Evolutionary conservation across 2,888 invertebrate species (phyloP), one percentile per base, ranked within the genome.

Genomic region (Orthosia cruda): DNA sequence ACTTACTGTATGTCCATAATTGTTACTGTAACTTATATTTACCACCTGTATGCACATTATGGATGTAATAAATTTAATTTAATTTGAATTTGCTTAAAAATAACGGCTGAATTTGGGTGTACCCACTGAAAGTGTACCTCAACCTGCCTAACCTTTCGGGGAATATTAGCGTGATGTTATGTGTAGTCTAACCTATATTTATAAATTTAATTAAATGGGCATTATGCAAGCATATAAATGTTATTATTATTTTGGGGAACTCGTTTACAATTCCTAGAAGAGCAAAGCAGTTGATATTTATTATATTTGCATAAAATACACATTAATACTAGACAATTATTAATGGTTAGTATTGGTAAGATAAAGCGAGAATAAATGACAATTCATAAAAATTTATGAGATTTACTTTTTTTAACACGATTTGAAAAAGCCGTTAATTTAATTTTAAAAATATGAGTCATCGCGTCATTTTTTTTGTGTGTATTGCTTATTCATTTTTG

Each of bases 401-500:
- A 40, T 40, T 23, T n/a, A 54, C 49, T n/a, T 12, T 62, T 3
- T 18, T 52, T 15, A 54, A 20, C 59, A 55, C n/a, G 16, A 16
- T 49, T 12, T n/a, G 3, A 64, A 64, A 55, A 49, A 40, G 49
- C 1, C 23, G n/a, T 49, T 15, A 26, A 57, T 18, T 74, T 45
- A 50, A 45, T 15, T n/a, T n/a, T 18, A 45, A 50, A 74, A 50
- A 71, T 7, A 16, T 32, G 18, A 45, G 11, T n/a, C 54, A 40
- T 26, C 9, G 9, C 75, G 49, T n/a, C n/a, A n/a, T n/a, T 45
- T 4, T 61, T 15, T 77, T 69, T 49, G n/a, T 61, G 40, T 61
- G 18, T 61, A 45, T 54, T 61, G 45, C 4, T 69, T 49, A 70
- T 45, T 20, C 40, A 40, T 67, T 23, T 20, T 49, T 49, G 77